Base-by-base conservation (phyloP, 2,888 invertebrate genomes). In the Cerastoderma edule region DNA sequence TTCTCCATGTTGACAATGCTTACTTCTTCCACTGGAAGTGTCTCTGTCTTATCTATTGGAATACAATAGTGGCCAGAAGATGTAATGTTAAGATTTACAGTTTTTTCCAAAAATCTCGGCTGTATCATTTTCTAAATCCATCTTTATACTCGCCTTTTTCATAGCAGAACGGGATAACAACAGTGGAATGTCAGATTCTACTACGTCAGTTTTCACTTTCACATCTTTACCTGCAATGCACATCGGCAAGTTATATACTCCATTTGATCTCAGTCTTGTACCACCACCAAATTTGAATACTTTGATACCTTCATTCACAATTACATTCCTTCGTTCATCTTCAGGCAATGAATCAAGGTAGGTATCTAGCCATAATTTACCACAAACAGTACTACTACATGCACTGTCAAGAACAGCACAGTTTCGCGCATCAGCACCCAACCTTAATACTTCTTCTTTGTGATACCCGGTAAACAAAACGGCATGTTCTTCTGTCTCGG, bases 311-410 rank as follows among this genome's bases (percentile, higher is more conserved):
- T 69, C 50, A 19, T 4, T 32, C 35, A 22, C 35, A 13, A 30
- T 70, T 27, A 70, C 24, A 19, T 67, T 56, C 2, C 8, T 4
- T 8, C 28, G 32, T 16, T 70, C 64, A 22, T 16, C 35, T 22
- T 30, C n/a, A 24, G 50, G 53, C 39, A 70, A 33, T 3, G 67
- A 67, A 19, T 32, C 13, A 6, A 54, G 35, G 28, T 67, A 67
- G 27, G 32, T 35, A 10, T 72, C n/a, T 72, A 72, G 32, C 77
- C 78, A 83, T 0, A 27, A 70, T 53, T 70, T 66, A 8, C 78
- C 76, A 67, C 82, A 80, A 5, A 80, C 77, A 16, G 78, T 82
- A 53, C 79, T 80, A 50, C 73, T 80, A 48, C 81, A 84, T 44
- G 78, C 83, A 75, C 82, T 83, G 46, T 83, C 80, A 30, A 67